phyloP scores from a whole-genome alignment of 2,888 invertebrate genomes.

The Ectemnius lituratus region DNA sequence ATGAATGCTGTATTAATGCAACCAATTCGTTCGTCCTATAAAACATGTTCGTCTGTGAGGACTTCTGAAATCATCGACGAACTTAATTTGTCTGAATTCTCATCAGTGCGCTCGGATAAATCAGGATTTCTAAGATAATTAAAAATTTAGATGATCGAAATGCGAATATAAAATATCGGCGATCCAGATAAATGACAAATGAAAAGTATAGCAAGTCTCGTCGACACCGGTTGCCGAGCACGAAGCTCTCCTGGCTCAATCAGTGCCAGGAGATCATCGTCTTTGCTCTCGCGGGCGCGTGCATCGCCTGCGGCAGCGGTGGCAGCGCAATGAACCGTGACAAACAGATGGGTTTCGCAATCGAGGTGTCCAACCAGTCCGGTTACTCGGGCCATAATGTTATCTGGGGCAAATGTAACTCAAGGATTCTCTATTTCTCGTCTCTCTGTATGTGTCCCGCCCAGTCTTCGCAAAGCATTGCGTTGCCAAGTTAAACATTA shows the following conservation, averaged over 20 bases:
- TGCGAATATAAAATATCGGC: no score
- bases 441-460: neutral
- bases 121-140: no score
- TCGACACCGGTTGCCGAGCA: neutral
- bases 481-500: no score
- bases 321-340: conserved; percentile 32
- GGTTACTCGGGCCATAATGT: conserved; percentile 23
- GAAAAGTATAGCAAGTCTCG: neutral
- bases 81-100: no score
- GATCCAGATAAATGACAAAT: no score
- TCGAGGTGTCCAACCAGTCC: conserved; percentile 39
- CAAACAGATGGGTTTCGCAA: conserved; percentile 46
- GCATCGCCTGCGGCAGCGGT: conserved; percentile 21
- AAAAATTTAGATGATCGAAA: no score
- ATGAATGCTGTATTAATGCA: neutral
- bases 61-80: no score
- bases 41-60: no score
- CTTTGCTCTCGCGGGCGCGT: conserved; percentile 3
- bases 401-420: conserved; percentile 40
- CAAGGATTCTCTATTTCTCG: conserved; percentile 37
- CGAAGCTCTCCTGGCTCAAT: conserved; percentile 26
- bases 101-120: no score
- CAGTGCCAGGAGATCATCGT: conserved; percentile 13
- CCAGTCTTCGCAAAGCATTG: no score
- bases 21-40: neutral